These are phyloP conservation scores for Zaprionus camerounensis DNA, from an alignment of 1,140 invertebrate genomes.

Conservation along the genomic window DNA sequence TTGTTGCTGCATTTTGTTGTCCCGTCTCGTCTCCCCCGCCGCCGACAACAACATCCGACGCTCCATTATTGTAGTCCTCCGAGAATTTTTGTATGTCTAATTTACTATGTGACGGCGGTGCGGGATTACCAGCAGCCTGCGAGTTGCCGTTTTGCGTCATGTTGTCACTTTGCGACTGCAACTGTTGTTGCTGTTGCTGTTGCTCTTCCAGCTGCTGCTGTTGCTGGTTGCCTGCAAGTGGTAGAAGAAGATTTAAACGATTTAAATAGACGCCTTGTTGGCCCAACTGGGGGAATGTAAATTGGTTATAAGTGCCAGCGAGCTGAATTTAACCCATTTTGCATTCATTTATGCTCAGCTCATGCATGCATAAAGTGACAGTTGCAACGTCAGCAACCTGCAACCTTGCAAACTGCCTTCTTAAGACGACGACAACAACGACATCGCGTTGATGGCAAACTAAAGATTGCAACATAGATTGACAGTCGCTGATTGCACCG, in stretches of 20 bases:
- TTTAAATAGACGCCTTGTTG: conserved; percentile 55
- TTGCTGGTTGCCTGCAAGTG: conserved; percentile 61
- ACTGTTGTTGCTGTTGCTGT: conserved; percentile 41
- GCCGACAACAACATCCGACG: conserved; percentile 31
- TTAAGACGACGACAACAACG: conserved; percentile 43
- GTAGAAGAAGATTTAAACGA: conserved; percentile 56
- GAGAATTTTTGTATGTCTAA: conserved; percentile 79
- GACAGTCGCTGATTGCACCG: conserved; percentile 76
- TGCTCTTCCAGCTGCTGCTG: conserved; percentile 52
- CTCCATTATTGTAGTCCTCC: conserved; percentile 56
- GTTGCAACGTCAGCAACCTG: conserved; percentile 13
- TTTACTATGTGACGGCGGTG: conserved; percentile 65
- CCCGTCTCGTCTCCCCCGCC: conserved; percentile 19
- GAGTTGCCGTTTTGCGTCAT: conserved; percentile 59
- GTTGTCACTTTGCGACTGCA: conserved; percentile 56
- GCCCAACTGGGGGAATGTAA: conserved; percentile 18
- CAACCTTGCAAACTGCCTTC: conserved; percentile 38
- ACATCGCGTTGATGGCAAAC: conserved; percentile 50
- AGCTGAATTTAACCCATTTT: conserved; percentile 71
- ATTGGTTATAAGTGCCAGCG: conserved; percentile 63
- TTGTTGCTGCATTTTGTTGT: conserved; percentile 76
- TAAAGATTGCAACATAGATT: conserved; percentile 79
- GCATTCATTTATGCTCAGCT: conserved; percentile 49
- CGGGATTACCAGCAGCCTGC: conserved; percentile 31
- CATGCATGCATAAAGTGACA: conserved; percentile 60